Conservation (phyloP, 2,797 vertebrate genomes). For the Microctenopoma stevenorrisi region DNA sequence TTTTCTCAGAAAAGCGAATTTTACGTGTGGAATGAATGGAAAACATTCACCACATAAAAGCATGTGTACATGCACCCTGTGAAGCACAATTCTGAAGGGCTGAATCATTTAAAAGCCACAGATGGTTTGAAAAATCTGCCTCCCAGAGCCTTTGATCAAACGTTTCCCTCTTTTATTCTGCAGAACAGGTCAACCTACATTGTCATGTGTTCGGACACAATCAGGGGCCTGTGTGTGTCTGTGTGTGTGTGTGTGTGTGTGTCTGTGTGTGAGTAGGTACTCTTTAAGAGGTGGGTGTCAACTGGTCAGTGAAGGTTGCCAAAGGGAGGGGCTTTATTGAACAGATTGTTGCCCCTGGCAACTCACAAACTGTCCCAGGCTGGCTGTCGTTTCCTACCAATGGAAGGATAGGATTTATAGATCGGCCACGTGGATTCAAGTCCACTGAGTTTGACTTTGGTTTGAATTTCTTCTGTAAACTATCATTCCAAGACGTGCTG, state of each 20-base stretch:
- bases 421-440: conserved; percentile 51
- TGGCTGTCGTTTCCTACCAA: conserved; percentile 56
- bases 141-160: conserved; percentile 33
- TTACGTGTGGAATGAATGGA: conserved; percentile 13
- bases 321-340: conserved; percentile 64
- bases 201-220: conserved; percentile 5
- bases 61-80: conserved; percentile 2
- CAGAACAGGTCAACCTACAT: conserved; percentile 1
- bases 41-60: conserved; percentile 12
- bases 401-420: conserved; percentile 72
- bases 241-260: not conserved
- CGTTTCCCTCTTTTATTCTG: conserved; percentile 3
- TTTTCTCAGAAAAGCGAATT: not conserved
- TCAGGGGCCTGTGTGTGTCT: conserved; percentile 7
- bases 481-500: conserved; percentile 43
- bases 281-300: conserved; percentile 44
- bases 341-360: conserved; percentile 83
- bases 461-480: conserved; percentile 50
- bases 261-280: conserved; percentile 23
- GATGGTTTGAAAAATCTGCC: conserved; percentile 63
- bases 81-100: conserved; percentile 52
- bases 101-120: conserved; percentile 79
- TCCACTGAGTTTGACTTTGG: conserved; percentile 41
- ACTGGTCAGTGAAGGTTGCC: conserved; percentile 52
- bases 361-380: conserved; percentile 71